Percentiles rank a stretch among this genome's conserved stretches.
Evolutionary conservation across 2,888 invertebrate species (phyloP).

Genomic region (Andricus quercusramuli): DNA sequence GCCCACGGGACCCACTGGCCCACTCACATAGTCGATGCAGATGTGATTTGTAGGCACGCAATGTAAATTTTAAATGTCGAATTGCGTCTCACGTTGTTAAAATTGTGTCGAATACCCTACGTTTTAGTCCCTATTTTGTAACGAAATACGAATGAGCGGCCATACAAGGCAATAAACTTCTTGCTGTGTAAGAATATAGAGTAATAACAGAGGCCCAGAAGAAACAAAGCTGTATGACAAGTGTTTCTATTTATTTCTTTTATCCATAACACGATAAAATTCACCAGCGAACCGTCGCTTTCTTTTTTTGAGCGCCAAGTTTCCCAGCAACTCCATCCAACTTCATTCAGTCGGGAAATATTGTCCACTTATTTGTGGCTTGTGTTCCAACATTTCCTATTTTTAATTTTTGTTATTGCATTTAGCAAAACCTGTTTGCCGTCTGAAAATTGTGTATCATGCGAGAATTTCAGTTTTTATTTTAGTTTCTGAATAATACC

Average conservation of each 20-base stretch:
- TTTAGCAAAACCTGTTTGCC: background rate
- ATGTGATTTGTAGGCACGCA: conserved; percentile 22
- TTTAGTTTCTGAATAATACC: background rate
- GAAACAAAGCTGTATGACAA: background rate
- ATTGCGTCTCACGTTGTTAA: conserved; percentile 23
- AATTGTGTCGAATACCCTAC: conserved; percentile 2
- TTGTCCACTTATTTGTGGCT: background rate
- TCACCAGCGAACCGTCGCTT: background rate
- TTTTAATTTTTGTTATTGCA: background rate
- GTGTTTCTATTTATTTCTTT: conserved; percentile 29
- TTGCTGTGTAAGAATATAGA: conserved; percentile 11
- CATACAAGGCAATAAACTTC: background rate
- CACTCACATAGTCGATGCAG: conserved; percentile 2
- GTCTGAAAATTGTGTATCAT: background rate
- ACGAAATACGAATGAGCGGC: conserved; percentile 6
- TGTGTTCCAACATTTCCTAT: background rate
- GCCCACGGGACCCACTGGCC: conserved; percentile 20
- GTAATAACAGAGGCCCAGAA: conserved; percentile 9
- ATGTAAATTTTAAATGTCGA: conserved; percentile 34
- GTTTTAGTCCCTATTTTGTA: conserved; percentile 16
- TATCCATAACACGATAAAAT: conserved; percentile 11
- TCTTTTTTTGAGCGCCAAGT: conserved; percentile 1
- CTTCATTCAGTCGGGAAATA: background rate
- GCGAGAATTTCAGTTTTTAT: background rate
- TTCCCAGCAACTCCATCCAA: background rate